Evolutionary conservation across 1,140 invertebrate genomes (phyloP).

Genomic region (Lerema accius): DNA sequence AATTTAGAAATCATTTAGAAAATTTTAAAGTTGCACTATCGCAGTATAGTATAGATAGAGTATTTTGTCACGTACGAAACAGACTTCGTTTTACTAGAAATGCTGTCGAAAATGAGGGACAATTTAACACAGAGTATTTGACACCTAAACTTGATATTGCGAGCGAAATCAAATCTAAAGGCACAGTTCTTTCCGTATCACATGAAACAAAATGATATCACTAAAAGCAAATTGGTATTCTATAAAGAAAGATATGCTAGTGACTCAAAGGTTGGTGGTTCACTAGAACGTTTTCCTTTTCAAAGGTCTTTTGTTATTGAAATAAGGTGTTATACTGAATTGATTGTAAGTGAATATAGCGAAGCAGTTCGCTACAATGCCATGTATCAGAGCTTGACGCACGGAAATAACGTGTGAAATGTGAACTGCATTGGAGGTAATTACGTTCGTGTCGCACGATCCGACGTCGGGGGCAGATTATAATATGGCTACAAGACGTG

Average conservation of each 20-base stretch:
- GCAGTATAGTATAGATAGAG: not conserved
- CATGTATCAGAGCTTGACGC: slow-evolving; percentile 44
- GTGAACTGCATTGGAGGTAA: slow-evolving; percentile 53
- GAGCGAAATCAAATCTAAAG: not conserved
- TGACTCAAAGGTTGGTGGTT: slow-evolving; percentile 36
- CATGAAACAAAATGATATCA: slow-evolving; percentile 18
- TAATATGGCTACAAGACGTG: slow-evolving; percentile 23
- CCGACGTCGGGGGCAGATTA: slow-evolving; percentile 29
- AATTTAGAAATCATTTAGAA: not conserved
- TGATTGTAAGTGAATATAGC: slow-evolving; percentile 50
- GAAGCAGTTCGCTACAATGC: slow-evolving; percentile 38
- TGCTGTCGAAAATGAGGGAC: not conserved
- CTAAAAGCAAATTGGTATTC: slow-evolving; percentile 17
- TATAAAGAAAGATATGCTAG: slow-evolving; percentile 33
- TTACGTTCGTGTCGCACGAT: slow-evolving; percentile 62
- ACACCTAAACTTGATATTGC: not conserved
- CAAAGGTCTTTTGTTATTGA: slow-evolving; percentile 41
- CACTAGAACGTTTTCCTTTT: slow-evolving; percentile 39
- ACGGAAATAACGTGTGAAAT: slow-evolving; percentile 44
- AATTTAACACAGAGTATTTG: not conserved
- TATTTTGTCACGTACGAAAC: not conserved
- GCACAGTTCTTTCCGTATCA: slow-evolving; percentile 3
- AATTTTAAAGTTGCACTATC: no score
- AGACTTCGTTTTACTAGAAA: not conserved
- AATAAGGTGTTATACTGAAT: slow-evolving; percentile 44